Conservation (phyloP, 2,797 vertebrate genomes). For the Bradypodion pumilum region DNA sequence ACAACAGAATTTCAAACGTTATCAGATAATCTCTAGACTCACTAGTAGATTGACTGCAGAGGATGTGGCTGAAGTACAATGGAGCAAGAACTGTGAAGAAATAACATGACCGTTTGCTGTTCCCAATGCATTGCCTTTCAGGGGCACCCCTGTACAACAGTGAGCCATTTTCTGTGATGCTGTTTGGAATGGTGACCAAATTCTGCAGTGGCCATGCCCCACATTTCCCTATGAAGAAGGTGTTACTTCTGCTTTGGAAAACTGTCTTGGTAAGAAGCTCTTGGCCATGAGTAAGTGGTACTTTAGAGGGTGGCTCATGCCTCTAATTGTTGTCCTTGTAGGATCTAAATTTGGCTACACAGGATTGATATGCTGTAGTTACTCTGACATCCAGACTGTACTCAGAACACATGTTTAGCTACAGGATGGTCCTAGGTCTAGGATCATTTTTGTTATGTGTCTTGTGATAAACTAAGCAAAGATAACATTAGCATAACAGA, state of each 20-base stretch:
- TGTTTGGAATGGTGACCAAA: constrained; percentile 98
- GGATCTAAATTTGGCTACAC: neutral
- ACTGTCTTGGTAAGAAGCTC: constrained; percentile 87
- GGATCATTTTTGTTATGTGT: neutral
- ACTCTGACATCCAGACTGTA: neutral
- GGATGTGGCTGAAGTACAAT: neutral
- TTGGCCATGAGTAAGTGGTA: neutral
- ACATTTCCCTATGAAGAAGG: constrained; percentile 99
- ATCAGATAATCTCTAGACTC: accelerated
- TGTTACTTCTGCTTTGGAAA: constrained; percentile 95
- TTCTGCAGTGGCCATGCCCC: constrained; percentile 98
- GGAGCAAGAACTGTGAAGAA: neutral
- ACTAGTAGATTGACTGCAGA: neutral
- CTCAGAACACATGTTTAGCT: neutral
- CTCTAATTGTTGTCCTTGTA: neutral
- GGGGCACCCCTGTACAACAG: constrained; percentile 93
- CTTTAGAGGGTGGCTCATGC: neutral
- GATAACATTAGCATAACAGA: neutral
- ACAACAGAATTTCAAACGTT: too few species aligned
- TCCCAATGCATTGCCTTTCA: constrained; percentile 55
- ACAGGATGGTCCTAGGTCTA: neutral
- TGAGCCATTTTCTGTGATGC: constrained; percentile 95
- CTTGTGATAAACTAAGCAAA: neutral
- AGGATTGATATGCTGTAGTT: neutral
- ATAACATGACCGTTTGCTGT: neutral